phyloP scores from a whole-genome alignment of 2,113 vertebrate genomes.

The Nannospalax galili region DNA sequence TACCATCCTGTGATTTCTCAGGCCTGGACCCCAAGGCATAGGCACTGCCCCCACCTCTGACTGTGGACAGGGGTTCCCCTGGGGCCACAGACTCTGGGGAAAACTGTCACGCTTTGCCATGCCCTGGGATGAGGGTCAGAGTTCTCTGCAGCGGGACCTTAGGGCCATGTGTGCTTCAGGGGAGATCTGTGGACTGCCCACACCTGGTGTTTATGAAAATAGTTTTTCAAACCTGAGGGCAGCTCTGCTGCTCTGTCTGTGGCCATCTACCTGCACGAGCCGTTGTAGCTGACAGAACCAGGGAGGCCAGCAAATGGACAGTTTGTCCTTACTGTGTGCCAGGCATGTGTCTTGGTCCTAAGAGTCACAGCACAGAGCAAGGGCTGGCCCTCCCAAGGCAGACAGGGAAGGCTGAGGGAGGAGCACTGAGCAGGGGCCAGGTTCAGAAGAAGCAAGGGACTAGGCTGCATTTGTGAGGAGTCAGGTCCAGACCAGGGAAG shows the following conservation, averaged over 20 bases:
- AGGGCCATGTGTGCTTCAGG: not conserved
- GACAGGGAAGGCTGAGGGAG: not conserved
- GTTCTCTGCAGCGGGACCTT: no score
- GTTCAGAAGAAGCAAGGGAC: not conserved
- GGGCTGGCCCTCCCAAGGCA: not conserved
- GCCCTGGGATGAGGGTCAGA: no score
- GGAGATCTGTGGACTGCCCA: not conserved
- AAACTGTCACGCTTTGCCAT: rapidly evolving
- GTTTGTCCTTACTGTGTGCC: not conserved
- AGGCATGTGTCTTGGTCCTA: not conserved
- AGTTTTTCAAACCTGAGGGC: no score
- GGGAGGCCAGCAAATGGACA: rapidly evolving
- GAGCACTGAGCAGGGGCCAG: not conserved
- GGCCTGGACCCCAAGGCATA: rapidly evolving
- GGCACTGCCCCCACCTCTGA: not conserved
- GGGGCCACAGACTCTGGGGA: rapidly evolving
- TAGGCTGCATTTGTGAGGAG: not conserved
- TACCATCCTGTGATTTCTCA: not conserved
- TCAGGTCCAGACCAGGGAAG: not conserved
- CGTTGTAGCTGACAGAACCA: not conserved
- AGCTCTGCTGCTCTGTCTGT: not conserved
- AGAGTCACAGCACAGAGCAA: not conserved
- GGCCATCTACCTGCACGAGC: not conserved
- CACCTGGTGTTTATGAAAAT: not conserved
- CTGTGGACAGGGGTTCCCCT: not conserved